Base-by-base conservation (phyloP, 2,113 vertebrate species). In the Chionomys nivalis region DNA sequence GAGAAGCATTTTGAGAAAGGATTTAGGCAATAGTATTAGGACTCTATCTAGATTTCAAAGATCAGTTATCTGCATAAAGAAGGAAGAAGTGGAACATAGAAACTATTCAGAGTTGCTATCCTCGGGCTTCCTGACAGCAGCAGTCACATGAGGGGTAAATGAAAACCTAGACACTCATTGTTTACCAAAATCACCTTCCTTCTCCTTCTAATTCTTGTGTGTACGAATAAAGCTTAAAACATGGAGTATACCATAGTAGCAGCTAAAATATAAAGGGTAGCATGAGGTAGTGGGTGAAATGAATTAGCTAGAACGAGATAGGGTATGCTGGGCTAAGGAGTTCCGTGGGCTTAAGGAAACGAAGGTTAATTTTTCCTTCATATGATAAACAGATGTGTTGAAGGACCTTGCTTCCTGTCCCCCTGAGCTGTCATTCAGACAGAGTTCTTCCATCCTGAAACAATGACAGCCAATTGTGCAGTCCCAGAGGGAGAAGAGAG, bases 211-310 rank as follows among this genome's bases (percentile, higher is more conserved):
- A 81, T 9, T 92, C 39, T 68, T 33, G 14, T 78, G 26, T 75
- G 12, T 79, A 77, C 61, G 39, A 92, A 92, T 61, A 81, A 93
- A 93, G 75, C 7, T 92, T 47, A 85, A 93, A 93, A 76, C 16
- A 77, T 58, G 26, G 33, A 23, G 0, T 72, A 83, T 81, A 63
- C 5, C 39, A 2, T 55, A 73, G 44, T 82, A 73, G 44, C 1
- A 93, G 58, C 78, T 83, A 39, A 87, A 87, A 90, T 55, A 42
- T 52, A 87, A 88, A 94, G 8, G 3, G 89, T 0, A 85, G 65
- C 31, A 9, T 70, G 63, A 86, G 39, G 2, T 21, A 89, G n/a
- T 33, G 12, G 9, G 17, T 77, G 17, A 95, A 83, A 92, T 82
- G 10, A 16, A 75, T 91, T 93, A 89, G 14, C 65, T 33, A 49